These are phyloP conservation scores for Leucopsar rothschildi DNA, from an alignment of 2,113 vertebrate species.

Conservation along the genomic window DNA sequence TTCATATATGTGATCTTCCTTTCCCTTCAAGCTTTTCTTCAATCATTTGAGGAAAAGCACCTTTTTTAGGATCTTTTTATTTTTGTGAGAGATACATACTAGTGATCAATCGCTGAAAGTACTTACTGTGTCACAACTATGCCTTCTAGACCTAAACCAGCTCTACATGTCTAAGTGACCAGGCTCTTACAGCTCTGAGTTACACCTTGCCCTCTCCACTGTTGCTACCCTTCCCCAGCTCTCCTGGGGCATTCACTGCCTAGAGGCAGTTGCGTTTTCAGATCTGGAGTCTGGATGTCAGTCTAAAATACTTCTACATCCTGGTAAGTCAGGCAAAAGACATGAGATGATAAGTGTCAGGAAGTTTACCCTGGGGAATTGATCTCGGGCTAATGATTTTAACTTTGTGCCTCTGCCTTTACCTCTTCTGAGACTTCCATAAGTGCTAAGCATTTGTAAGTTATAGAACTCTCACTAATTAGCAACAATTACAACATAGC, in stretches of 20 bases:
- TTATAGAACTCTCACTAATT: neutral
- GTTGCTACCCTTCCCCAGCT: neutral
- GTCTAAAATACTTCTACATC: neutral
- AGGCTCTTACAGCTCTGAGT: neutral
- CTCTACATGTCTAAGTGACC: neutral
- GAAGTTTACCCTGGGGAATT: neutral
- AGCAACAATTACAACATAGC: neutral
- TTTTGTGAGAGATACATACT: neutral
- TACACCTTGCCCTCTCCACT: neutral
- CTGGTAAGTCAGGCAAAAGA: neutral
- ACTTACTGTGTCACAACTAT: neutral
- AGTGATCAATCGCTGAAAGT: neutral
- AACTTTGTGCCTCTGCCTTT: neutral
- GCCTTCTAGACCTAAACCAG: neutral
- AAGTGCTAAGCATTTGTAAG: neutral
- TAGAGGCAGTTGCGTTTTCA: neutral
- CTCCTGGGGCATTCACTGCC: neutral
- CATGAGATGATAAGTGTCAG: fast-evolving
- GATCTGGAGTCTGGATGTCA: neutral
- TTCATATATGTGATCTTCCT: neutral
- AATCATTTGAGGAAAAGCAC: neutral
- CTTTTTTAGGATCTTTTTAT: neutral
- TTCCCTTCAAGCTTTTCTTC: neutral
- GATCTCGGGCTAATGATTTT: neutral
- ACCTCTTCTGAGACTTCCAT: neutral